Evolutionary conservation across 2,888 invertebrate species (phyloP).

Genomic region (Pristionchus arcanus): DNA sequence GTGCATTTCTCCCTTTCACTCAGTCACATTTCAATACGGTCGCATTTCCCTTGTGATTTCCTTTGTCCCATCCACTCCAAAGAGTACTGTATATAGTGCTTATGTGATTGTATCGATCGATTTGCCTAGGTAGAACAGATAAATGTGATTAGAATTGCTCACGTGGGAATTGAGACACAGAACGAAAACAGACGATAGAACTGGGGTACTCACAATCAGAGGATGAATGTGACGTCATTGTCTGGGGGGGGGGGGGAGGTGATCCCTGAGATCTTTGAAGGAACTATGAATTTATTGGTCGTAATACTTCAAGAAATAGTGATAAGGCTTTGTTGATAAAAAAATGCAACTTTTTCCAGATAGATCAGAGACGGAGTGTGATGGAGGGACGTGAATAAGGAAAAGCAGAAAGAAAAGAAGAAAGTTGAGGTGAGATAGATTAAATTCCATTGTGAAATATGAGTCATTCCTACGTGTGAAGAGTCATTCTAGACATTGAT

Average conservation of each 20-base stretch:
- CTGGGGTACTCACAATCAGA: neutral
- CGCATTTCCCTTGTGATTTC: slow-evolving; percentile 33
- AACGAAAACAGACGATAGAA: neutral
- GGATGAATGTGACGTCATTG: slow-evolving; percentile 3
- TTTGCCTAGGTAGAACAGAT: slow-evolving; percentile 5
- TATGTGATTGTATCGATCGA: slow-evolving; percentile 39
- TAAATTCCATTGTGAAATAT: neutral
- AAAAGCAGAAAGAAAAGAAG: neutral
- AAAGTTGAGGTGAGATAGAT: slow-evolving; percentile 27
- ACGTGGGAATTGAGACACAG: slow-evolving; percentile 25
- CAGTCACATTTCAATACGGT: slow-evolving; percentile 20
- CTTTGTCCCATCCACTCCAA: slow-evolving; percentile 16
- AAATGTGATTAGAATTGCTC: slow-evolving; percentile 35
- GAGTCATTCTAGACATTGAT: neutral
- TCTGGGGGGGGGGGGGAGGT: neutral
- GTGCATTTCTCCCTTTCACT: neutral
- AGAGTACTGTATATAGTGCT: slow-evolving; percentile 51
- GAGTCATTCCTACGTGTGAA: neutral
- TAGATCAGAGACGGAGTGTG: neutral
- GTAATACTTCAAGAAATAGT: neutral
- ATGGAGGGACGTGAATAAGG: slow-evolving; percentile 2
- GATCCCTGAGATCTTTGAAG: neutral
- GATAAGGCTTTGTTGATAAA: neutral
- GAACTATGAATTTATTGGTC: neutral
- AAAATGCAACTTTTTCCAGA: neutral